Base-by-base conservation (phyloP, 2,797 vertebrate genomes). In the Otus scops region DNA sequence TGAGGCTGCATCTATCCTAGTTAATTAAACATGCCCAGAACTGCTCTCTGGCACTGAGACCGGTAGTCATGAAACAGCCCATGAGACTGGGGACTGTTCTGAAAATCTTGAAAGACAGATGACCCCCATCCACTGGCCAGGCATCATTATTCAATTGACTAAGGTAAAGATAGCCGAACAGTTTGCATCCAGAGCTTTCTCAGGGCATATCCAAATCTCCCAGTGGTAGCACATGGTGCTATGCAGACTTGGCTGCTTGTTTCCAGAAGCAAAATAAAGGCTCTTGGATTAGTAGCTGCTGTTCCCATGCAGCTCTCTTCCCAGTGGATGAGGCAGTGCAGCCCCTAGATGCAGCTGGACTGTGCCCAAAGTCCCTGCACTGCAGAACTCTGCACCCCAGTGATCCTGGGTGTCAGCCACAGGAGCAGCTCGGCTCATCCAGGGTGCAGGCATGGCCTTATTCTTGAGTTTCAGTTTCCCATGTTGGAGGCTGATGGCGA, bases 381-480 rank as follows among this genome's bases (percentile, higher is more conserved):
- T 63, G 30, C 43, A 22, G 38, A 4, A 0, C 50, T 23, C 13
- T 12, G 27, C 45, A 28, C 9, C 8, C 11, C 63, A 59, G 9
- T 17, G 30, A n/a, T 48, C 38, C 27, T 36, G 34, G 30, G 17
- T 8, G 1, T 53, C 48, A 4, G 1, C 0, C 1, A 1, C 16
- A 19, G 78, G 41, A 91, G 32, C 32, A 39, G 54, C 27, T 59
- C 45, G 30, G 48, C 7, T 53, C 7, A 16, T 16, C 36, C 53
- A 51, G 13, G 32, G 24, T 61, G 32, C 15, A 57, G 21, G 6
- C 13, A 16, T 13, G 36, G 38, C 28, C 19, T 54, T 75, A 13
- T 7, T 82, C 75, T 51, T 50, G 28, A 28, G 10, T 63, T 87
- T 73, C n/a, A 59, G 11, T 47, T 86, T n/a, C 12, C 16, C 6